Evolutionary conservation across 1,140 invertebrate genomes (phyloP).

Genomic region (Orchestia grillus): DNA sequence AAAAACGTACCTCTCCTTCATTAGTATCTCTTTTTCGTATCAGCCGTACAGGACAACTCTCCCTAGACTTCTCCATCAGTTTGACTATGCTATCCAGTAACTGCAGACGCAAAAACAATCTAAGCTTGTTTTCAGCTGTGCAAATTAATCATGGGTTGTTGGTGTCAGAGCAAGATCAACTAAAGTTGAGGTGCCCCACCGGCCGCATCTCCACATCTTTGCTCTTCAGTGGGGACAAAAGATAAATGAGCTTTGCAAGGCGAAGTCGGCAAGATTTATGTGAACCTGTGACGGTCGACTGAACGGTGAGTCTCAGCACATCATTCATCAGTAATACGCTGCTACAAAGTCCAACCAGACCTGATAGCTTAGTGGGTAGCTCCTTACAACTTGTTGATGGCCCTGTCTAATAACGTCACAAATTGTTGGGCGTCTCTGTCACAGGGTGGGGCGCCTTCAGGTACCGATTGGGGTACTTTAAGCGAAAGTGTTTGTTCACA

Average conservation of each 20-base stretch:
- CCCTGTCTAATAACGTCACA: conserved; percentile 28
- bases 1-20: background rate
- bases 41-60: background rate
- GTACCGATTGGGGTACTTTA: background rate
- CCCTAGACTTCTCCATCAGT: background rate
- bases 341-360: conserved; percentile 16
- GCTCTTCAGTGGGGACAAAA: conserved; percentile 22
- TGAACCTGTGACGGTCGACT: conserved; percentile 31
- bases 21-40: background rate
- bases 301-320: conserved; percentile 26
- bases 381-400: conserved; percentile 27
- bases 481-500: background rate
- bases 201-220: conserved; percentile 41
- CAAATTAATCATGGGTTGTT: conserved; percentile 39
- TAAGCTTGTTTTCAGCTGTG: background rate
- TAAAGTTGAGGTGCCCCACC: conserved; percentile 31
- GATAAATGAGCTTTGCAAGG: conserved; percentile 49
- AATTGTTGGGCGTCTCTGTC: background rate
- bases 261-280: conserved; percentile 48
- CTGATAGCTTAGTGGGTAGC: conserved; percentile 26
- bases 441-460: background rate
- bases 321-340: conserved; percentile 32
- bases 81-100: background rate
- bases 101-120: background rate
- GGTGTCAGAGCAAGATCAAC: conserved; percentile 49